phyloP scores from a whole-genome alignment of 2,888 invertebrate species.

The Drosophila peninsularis region DNA sequence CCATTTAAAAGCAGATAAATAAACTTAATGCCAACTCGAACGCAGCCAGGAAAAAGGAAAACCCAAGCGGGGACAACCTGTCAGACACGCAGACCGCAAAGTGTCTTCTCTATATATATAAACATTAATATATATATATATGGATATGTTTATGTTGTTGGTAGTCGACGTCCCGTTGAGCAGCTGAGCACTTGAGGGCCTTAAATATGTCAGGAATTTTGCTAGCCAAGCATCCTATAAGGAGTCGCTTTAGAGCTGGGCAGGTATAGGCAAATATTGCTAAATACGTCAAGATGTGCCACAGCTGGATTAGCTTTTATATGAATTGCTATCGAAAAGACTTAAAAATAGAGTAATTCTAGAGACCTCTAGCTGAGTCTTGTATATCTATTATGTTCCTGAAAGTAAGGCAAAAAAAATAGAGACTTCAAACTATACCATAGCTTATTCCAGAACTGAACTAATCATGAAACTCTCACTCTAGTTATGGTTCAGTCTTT shows the following conservation, averaged over 20 bases:
- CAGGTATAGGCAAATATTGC: neutral
- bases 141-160: slow-evolving; percentile 46
- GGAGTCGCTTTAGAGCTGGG: too few species aligned
- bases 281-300: too few species aligned
- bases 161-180: slow-evolving; percentile 18
- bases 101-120: slow-evolving; percentile 41
- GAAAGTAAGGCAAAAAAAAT: neutral
- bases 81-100: slow-evolving; percentile 59
- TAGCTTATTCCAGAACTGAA: too few species aligned
- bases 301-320: neutral
- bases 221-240: neutral
- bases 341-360: too few species aligned
- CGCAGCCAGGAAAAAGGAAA: slow-evolving; percentile 17
- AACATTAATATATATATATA: slow-evolving; percentile 36
- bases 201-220: slow-evolving; percentile 12
- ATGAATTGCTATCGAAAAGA: neutral
- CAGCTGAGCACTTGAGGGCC: slow-evolving; percentile 5
- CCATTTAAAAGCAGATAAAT: slow-evolving; percentile 78
- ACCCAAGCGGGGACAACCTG: slow-evolving; percentile 2
- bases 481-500: too few species aligned
- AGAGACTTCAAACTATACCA: too few species aligned
- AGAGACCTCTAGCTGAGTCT: neutral
- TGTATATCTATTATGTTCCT: neutral
- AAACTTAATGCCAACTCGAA: slow-evolving; percentile 70
- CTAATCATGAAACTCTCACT: too few species aligned